Conservation (phyloP, 2,113 vertebrate species). For the Odocoileus hemionus region DNA sequence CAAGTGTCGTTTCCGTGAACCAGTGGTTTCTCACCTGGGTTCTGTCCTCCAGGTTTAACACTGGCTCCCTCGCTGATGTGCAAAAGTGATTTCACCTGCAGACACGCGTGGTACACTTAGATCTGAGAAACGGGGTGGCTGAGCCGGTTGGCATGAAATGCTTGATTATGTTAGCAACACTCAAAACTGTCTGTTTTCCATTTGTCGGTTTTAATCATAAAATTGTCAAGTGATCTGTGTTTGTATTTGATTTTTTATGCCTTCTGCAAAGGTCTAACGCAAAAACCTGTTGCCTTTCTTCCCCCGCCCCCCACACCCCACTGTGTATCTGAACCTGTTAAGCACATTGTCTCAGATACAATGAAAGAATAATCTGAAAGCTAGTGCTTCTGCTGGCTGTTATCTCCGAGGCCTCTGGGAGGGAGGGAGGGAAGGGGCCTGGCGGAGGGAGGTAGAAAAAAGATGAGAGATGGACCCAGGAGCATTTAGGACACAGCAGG, state of each 20-base stretch:
- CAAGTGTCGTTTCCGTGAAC: background rate
- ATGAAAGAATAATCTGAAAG: background rate
- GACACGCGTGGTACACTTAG: background rate
- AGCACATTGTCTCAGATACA: conserved; percentile 23
- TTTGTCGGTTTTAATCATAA: conserved; percentile 65
- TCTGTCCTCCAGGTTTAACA: background rate
- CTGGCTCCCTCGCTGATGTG: background rate
- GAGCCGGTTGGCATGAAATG: background rate
- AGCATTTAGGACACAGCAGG: background rate
- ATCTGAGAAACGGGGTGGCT: background rate
- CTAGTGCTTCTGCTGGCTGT: background rate
- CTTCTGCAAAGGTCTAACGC: conserved; percentile 42
- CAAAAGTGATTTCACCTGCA: background rate
- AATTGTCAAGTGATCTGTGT: conserved; percentile 56
- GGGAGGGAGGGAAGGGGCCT: background rate
- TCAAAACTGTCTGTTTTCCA: conserved; percentile 54
- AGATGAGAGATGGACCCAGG: background rate
- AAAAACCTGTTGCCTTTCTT: background rate
- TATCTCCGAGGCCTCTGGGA: background rate
- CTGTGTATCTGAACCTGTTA: background rate
- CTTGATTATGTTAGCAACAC: conserved; percentile 18
- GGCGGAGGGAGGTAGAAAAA: background rate
- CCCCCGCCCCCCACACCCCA: background rate
- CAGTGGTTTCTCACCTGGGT: background rate
- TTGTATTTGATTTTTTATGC: conserved; percentile 32